Conservation (phyloP, 2,888 invertebrate genomes). For the Drosophila nr. fundita region DNA sequence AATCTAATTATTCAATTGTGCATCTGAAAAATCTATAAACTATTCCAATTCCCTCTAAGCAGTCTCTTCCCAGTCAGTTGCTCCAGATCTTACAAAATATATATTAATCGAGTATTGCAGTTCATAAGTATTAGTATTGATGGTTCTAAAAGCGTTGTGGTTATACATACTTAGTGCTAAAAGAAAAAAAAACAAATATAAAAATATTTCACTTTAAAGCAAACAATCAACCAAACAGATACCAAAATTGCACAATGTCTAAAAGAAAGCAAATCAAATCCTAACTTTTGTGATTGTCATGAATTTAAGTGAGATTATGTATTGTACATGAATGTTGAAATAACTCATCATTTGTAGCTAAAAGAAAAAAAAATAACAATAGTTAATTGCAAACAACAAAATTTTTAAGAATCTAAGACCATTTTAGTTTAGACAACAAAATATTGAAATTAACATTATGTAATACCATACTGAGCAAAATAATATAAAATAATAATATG, state of each 20-base stretch:
- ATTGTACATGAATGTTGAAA: conserved; percentile 45
- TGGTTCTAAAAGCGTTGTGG: conserved; percentile 60
- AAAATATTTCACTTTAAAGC: conserved; percentile 34
- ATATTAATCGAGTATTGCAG: conserved; percentile 5
- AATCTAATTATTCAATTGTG: background rate
- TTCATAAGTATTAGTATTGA: conserved; percentile 34
- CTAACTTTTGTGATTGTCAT: conserved; percentile 78
- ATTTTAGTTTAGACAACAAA: conserved; percentile 57
- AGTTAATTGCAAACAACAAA: conserved; percentile 39
- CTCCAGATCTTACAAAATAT: conserved; percentile 8
- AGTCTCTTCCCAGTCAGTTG: conserved; percentile 19
- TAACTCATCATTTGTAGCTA: conserved; percentile 44
- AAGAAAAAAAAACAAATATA: background rate
- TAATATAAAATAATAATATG: conserved; percentile 32
- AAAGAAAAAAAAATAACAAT: conserved; percentile 31
- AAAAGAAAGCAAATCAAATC: conserved; percentile 63
- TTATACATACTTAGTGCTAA: conserved; percentile 48
- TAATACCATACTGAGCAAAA: conserved; percentile 15
- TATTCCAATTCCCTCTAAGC: background rate
- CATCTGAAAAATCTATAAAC: conserved; percentile 8
- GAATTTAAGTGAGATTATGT: conserved; percentile 70
- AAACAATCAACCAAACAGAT: conserved; percentile 42
- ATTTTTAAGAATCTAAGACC: conserved; percentile 21
- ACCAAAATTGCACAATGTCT: conserved; percentile 24
- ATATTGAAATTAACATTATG: conserved; percentile 39